Base-by-base conservation (phyloP, 2,113 vertebrate species). In the Crypturellus undulatus region DNA sequence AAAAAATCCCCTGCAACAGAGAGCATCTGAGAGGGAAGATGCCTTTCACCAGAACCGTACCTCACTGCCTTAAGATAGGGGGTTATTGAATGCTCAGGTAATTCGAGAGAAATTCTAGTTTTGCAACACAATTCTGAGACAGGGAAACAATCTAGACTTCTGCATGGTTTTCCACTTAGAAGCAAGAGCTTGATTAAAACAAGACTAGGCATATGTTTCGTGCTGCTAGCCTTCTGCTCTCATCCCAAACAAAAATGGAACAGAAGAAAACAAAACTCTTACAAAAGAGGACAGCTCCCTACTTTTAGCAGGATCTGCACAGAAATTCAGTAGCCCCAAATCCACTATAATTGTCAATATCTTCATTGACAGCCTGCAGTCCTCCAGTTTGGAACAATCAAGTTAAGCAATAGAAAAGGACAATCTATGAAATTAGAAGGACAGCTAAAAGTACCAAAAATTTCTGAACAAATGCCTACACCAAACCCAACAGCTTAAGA, bases 1-100 rank as follows among this genome's bases (percentile, higher is more conserved):
- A 90, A 92, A 93, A 79, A 96, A 92, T 64, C 17, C 59, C 3
- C 28, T 63, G 77, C 78, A 96, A 95, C 88, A 93, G 93, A 90
- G 70, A 71, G 38, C 58, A 84, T 80, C 2, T 3, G 84, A 96
- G 58, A 81, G 25, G 36, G 80, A 95, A 72, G 49, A 38, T 38
- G 45, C 51, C 58, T 36, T 67, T n/a, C 17, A 58, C 36, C 36
- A 36, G n/a, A 16, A 73, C 34, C 18, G 42, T n/a, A 24, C 42
- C 30, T 58, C 56, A 58, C 14, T 49, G 70, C 88, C 84, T 87
- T 85, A 64, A 91, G 78, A 42, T 12, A 0, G 24, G 45, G 45
- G 83, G 86, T 40, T 82, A 85, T 54, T 49, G 49, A 77, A 82
- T 5, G 32, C 76, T 72, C 80, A 87, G 62, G 62, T 72, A 82